Base-by-base conservation (phyloP, 2,113 vertebrate genomes). In the Arizona elegans region DNA sequence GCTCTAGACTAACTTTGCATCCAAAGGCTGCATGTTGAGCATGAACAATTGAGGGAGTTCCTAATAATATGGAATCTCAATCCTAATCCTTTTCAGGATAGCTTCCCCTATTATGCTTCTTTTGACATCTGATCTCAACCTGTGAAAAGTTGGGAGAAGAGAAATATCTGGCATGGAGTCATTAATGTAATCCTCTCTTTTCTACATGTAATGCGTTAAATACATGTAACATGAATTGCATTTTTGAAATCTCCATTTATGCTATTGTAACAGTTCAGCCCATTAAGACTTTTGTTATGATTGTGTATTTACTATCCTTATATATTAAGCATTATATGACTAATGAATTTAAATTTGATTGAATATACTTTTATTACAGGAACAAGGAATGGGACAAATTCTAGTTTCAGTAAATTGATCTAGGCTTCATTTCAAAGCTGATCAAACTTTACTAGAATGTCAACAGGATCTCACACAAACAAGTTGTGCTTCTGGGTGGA, bases 401-500 rank as follows among this genome's bases (percentile, higher is more conserved):
- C 0, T 43, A 1, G 0, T 93, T 93, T 92, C 92, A 93, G 91
- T 93, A 90, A 90, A 88, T 92, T 94, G 93, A 54, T 93, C 21
- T 47, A 15, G 86, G 21, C 12, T 43, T 7, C 91, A 50, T 92
- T 94, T 94, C 92, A 65, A 11, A 29, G 2, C 6, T 87, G n/a
- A 29, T 93, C 53, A 92, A 92, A 91, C 85, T 24, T 88, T 56
- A 56, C 26, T 21, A 92, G 54, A 92, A 92, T 90, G 75, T 81
- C 86, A 89, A 92, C 81, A 91, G 65, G 90, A 89, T 95, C 87
- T 89, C 90, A 86, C 70, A 12, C 53, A 87, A 62, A 23, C 70
- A 70, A 86, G 87, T 26, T 88, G 92, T 94, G 90, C 86, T 91
- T 93, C 54, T 92, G 92, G 91, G 91, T 87, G 86, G 91, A 91